Evolutionary conservation across 2,888 invertebrate species (phyloP).

Genomic region (Lydus trimaculatus): DNA sequence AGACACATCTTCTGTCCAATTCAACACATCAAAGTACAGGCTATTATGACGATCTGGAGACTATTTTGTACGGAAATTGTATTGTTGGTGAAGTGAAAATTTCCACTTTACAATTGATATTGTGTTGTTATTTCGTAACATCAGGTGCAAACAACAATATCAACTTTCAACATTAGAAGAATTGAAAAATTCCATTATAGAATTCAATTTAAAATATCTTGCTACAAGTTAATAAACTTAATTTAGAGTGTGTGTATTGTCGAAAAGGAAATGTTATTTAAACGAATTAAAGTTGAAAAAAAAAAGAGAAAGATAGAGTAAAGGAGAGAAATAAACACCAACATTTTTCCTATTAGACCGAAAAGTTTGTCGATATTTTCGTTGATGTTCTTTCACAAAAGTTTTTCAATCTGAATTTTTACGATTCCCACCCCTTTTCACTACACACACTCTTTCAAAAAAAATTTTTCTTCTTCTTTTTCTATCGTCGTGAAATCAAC

Average conservation of each 20-base stretch:
- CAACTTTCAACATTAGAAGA: not conserved
- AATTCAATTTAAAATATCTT: not conserved
- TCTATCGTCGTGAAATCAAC: not conserved
- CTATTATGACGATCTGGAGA: not conserved
- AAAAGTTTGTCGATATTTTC: conserved; percentile 13
- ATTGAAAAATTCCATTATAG: not conserved
- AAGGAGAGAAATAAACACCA: not conserved
- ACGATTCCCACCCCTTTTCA: conserved; percentile 2
- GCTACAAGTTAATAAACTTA: not conserved
- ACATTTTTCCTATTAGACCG: not conserved
- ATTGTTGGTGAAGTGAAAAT: not conserved
- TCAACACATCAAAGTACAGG: not conserved
- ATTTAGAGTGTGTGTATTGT: not conserved
- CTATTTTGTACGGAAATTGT: not conserved
- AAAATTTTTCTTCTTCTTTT: not conserved
- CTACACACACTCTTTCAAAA: not conserved
- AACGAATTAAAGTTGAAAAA: not conserved
- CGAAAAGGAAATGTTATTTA: not conserved
- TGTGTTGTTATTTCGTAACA: not conserved
- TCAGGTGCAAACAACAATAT: not conserved
- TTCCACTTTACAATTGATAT: not conserved
- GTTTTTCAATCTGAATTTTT: conserved; percentile 40
- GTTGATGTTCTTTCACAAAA: conserved; percentile 23
- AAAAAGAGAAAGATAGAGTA: not conserved
- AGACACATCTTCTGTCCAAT: too few species aligned